phyloP scores from a whole-genome alignment of 2,797 vertebrate genomes.

The Esox masquinongy region DNA sequence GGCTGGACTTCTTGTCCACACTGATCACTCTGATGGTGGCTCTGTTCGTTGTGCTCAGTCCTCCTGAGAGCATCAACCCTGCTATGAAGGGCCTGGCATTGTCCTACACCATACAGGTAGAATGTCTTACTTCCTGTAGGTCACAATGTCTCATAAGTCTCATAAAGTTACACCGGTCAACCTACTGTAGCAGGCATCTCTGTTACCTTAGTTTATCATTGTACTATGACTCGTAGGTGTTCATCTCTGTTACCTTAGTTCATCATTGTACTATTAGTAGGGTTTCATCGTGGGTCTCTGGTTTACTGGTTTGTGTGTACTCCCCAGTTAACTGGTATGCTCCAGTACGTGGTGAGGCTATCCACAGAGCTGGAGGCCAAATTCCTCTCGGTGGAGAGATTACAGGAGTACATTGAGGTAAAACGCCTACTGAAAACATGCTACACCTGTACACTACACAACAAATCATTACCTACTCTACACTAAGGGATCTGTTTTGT shows the following conservation, averaged over 20 bases:
- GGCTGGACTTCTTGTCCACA: conserved; percentile 72
- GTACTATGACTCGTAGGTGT: too few species aligned
- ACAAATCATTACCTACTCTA: not conserved
- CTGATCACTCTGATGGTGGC: conserved; percentile 66
- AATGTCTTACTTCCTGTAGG: not conserved
- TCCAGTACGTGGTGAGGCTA: conserved; percentile 71
- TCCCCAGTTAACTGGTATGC: conserved; percentile 74
- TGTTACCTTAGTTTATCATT: too few species aligned
- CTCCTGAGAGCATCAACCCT: conserved; percentile 55
- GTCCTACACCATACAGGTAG: conserved; percentile 83
- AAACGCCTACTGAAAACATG: conserved; percentile 22
- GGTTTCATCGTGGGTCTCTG: conserved; percentile 29
- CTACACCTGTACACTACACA: not conserved
- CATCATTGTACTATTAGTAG: not conserved
- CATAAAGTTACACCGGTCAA: too few species aligned
- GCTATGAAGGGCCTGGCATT: conserved; percentile 79
- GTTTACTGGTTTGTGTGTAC: conserved; percentile 69
- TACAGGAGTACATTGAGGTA: conserved; percentile 73
- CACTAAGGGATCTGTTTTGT: too few species aligned
- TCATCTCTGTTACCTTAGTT: not conserved
- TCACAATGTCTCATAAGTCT: not conserved
- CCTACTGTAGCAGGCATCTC: too few species aligned
- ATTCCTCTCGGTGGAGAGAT: conserved; percentile 78
- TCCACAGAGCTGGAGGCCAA: conserved; percentile 77
- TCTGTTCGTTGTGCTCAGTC: conserved; percentile 73